Percentiles rank a stretch among this genome's conserved stretches.
phyloP scores from a whole-genome alignment of 1,140 invertebrate species.

The Aphelenchoides avenae region DNA sequence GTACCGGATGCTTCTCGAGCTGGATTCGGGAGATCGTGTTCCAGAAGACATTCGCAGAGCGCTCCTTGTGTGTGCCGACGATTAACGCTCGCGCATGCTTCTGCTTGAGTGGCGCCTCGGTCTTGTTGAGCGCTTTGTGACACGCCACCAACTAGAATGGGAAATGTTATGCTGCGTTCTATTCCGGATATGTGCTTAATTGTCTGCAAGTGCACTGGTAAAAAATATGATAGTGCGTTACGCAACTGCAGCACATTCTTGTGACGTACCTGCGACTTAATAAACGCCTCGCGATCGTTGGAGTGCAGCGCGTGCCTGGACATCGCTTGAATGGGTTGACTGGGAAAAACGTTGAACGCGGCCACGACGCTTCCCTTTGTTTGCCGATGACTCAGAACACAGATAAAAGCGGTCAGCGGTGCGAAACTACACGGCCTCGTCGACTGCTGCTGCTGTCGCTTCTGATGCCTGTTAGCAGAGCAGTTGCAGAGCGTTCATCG shows the following conservation, averaged over 20 bases:
- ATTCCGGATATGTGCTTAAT: slow-evolving; percentile 7
- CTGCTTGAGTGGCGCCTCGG: slow-evolving; percentile 56
- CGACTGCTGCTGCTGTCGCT: too few relatives aligned
- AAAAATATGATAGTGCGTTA: too few relatives aligned
- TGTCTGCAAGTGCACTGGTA: slow-evolving; percentile 13
- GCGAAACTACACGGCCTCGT: too few relatives aligned
- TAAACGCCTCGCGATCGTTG: slow-evolving; percentile 42
- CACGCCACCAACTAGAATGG: slow-evolving; percentile 51
- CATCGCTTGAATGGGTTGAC: too few relatives aligned
- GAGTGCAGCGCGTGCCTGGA: slow-evolving; percentile 24
- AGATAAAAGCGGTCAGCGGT: too few relatives aligned
- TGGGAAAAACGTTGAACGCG: too few relatives aligned
- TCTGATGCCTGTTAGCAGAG: too few relatives aligned
- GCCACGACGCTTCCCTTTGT: too few relatives aligned
- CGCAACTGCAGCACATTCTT: too few relatives aligned
- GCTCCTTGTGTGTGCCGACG: slow-evolving; percentile 56
- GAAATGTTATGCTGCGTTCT: background rate
- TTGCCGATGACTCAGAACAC: too few relatives aligned
- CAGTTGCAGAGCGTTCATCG: too few relatives aligned
- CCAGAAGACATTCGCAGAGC: slow-evolving; percentile 54
- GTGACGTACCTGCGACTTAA: slow-evolving; percentile 46
- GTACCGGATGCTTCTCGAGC: slow-evolving; percentile 68
- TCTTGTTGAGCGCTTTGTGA: slow-evolving; percentile 54
- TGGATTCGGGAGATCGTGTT: slow-evolving; percentile 52
- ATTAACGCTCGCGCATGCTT: slow-evolving; percentile 56